Conservation (phyloP, 2,888 invertebrate species). For the Harpalus rufipes region DNA sequence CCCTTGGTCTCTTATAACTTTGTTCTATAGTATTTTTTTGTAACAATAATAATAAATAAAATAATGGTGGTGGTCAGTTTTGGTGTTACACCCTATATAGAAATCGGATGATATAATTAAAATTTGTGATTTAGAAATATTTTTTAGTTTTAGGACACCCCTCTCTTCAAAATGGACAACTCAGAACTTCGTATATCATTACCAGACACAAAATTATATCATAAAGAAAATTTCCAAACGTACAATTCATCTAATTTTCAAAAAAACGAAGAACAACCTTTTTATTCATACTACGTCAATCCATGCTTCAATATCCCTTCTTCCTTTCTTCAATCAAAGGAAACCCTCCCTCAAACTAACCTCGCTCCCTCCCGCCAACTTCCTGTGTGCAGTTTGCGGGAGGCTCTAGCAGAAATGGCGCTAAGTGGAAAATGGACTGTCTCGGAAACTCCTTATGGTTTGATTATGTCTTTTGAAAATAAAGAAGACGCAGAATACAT, state of each 20-base stretch:
- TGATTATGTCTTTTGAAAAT: conserved; percentile 75
- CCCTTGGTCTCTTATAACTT: too few species aligned
- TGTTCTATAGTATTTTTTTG: too few species aligned
- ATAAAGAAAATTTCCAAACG: conserved; percentile 2
- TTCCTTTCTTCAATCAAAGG: not conserved
- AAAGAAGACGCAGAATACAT: conserved; percentile 76
- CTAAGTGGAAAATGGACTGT: conserved; percentile 18
- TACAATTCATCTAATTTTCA: not conserved
- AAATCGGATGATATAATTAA: too few species aligned
- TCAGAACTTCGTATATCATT: not conserved
- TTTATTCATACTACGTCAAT: conserved; percentile 47
- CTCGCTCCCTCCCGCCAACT: not conserved
- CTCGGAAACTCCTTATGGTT: conserved; percentile 73
- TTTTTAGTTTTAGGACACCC: conserved; percentile 25
- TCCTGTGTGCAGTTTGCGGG: not conserved
- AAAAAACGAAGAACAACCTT: conserved; percentile 19
- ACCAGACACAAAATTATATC: not conserved
- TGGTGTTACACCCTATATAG: too few species aligned
- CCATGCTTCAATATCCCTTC: conserved; percentile 35
- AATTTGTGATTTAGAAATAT: too few species aligned
- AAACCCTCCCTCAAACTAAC: not conserved
- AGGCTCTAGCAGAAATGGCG: not conserved
- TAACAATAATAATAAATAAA: too few species aligned
- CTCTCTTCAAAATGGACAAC: conserved; percentile 16
- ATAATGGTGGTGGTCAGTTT: too few species aligned